Conservation (phyloP, 2,888 invertebrate genomes). For the Monoplex corrugatus region DNA sequence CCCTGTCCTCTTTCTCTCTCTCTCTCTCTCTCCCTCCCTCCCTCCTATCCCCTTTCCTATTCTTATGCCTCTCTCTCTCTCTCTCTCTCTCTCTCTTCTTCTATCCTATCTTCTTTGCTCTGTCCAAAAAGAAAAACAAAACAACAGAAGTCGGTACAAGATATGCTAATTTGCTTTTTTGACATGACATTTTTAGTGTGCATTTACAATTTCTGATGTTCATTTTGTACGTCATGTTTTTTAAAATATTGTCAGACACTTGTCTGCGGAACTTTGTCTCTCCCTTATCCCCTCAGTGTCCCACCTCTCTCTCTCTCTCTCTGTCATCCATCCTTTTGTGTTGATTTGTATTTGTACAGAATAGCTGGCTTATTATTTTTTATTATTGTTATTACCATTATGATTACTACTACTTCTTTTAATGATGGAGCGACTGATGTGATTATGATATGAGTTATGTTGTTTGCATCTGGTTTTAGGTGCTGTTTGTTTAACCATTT, state of each 20-base stretch:
- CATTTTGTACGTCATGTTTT: neutral
- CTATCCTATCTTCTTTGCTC: neutral
- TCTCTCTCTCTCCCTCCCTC: neutral
- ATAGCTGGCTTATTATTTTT: neutral
- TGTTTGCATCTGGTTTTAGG: constrained; percentile 15
- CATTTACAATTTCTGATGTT: neutral
- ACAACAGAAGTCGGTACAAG: neutral
- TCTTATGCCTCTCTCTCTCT: neutral
- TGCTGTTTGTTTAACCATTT: constrained; percentile 3
- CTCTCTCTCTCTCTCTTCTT: neutral
- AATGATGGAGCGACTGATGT: too few relatives aligned
- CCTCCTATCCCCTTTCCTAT: neutral
- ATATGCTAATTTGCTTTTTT: neutral
- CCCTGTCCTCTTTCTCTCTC: neutral
- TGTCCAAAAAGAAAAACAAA: neutral
- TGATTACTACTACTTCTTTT: too few relatives aligned
- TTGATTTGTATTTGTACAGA: neutral
- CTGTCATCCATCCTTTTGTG: too few relatives aligned
- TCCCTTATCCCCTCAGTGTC: too few relatives aligned
- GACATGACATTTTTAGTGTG: too few relatives aligned
- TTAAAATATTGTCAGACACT: neutral
- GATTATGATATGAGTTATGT: neutral
- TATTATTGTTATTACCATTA: neutral
- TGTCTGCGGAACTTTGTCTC: too few relatives aligned
- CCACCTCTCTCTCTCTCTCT: too few relatives aligned